phyloP scores from a whole-genome alignment of 2,888 invertebrate genomes.

The Drymonia ruficornis region DNA sequence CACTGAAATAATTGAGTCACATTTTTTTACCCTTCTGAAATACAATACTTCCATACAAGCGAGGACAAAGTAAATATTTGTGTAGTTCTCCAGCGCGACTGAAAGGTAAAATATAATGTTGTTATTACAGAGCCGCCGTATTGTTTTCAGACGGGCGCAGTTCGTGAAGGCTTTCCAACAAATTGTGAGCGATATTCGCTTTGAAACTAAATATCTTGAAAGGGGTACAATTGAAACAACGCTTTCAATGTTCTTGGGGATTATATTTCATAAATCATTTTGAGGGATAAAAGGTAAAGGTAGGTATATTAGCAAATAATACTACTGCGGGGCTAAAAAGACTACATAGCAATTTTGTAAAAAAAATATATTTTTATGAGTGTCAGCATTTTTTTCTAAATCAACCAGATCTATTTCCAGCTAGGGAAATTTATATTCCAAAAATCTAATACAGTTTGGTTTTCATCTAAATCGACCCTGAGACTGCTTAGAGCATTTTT shows the following conservation, averaged over 20 bases:
- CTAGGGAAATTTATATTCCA: too few species aligned
- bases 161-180: slow-evolving; percentile 13
- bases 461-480: too few species aligned
- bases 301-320: too few species aligned
- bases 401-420: too few species aligned
- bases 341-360: too few species aligned
- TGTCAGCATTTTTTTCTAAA: too few species aligned
- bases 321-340: too few species aligned
- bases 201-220: slow-evolving; percentile 17
- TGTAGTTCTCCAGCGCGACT: neutral
- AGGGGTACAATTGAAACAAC: neutral
- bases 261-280: neutral
- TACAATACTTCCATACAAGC: neutral
- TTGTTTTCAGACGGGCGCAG: neutral
- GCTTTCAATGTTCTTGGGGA: neutral
- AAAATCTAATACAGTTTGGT: too few species aligned
- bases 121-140: neutral
- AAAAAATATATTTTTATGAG: too few species aligned
- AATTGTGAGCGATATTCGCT: slow-evolving; percentile 14
- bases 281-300: neutral
- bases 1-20: too few species aligned
- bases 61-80: neutral
- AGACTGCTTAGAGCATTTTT: too few species aligned
- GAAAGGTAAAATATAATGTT: neutral
- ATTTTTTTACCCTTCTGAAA: neutral